Base-by-base conservation (phyloP, 2,888 invertebrate species). In the Tolmerus cingulatus region DNA sequence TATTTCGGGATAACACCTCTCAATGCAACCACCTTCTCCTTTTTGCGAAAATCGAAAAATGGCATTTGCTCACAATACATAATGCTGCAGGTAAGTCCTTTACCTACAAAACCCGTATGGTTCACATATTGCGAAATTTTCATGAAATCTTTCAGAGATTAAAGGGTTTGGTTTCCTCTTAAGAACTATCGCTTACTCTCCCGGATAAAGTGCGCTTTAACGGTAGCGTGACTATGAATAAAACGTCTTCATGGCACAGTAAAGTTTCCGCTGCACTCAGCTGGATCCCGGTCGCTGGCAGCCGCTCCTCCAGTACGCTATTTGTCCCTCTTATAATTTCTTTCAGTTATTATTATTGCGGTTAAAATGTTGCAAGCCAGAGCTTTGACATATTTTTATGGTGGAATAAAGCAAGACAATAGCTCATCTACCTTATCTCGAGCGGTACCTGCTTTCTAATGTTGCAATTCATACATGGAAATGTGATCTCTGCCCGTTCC, bases 321-420 rank as follows among this genome's bases (percentile, higher is more conserved):
- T 66, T 57, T 66, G 74, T 84, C 16, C 37, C 66, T 14, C 19
- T 40, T 66, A 66, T 66, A 84, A 46, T 66, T 66, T 66, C 40
- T 74, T 66, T 84, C 40, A 37, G 84, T 84, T 84, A 84, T 84
- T 66, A 66, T 84, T 57, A 34, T 84, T 57, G 40, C 84, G 84
- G 84, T 84, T 84, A 66, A 84, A 84, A 84, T 84, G 84, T 84
- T 43, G 74, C 74, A 84, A 84, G 27, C 57, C 43, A 19, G 23
- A 84, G 57, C 84, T 84, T 84, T 84, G 84, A 84, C 84, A 84
- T 84, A 84, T 84, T 84, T 84, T 74, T 37, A 84, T 84, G 84
- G 84, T 74, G 74, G 74, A 84, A 84, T 84, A 84, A 84, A 84
- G 40, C 40, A 74, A 84, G 27, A 81, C 81, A 81, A 81, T 81